Conservation (phyloP, 1,140 invertebrate species). For the Diachasma alloeum region DNA sequence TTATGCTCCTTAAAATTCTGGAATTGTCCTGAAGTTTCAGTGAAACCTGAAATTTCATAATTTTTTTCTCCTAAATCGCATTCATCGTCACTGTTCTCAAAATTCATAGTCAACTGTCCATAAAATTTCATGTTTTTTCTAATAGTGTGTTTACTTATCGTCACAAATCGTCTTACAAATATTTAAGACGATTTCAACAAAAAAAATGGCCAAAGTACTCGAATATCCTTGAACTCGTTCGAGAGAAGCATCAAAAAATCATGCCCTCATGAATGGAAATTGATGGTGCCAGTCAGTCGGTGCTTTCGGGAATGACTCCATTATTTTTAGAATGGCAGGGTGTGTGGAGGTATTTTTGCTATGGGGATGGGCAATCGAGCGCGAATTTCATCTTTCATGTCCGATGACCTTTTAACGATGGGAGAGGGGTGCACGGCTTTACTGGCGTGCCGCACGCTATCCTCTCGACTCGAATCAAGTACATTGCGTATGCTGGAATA, state of each 20-base stretch:
- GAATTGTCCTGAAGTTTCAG: too few species aligned
- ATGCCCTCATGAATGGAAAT: background rate
- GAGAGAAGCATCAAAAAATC: background rate
- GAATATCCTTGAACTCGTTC: too few species aligned
- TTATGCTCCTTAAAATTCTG: too few species aligned
- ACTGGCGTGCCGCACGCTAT: background rate
- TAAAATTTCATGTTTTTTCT: too few species aligned
- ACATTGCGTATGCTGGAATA: background rate
- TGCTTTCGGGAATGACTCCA: background rate
- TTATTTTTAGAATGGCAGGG: background rate
- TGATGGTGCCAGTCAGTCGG: background rate
- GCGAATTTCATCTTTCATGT: conserved; percentile 6
- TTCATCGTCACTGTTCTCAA: too few species aligned
- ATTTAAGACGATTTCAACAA: too few species aligned
- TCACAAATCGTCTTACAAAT: too few species aligned
- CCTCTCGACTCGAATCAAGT: background rate
- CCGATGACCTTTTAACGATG: background rate
- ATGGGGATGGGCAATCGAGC: background rate
- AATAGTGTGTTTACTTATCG: too few species aligned
- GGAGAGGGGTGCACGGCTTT: background rate
- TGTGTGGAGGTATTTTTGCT: background rate
- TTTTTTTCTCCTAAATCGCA: too few species aligned
- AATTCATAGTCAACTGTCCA: too few species aligned
- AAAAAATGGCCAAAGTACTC: too few species aligned
- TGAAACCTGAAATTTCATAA: too few species aligned